Conservation (phyloP, 2,888 invertebrate species). For the Kryphioiulus occultus region DNA sequence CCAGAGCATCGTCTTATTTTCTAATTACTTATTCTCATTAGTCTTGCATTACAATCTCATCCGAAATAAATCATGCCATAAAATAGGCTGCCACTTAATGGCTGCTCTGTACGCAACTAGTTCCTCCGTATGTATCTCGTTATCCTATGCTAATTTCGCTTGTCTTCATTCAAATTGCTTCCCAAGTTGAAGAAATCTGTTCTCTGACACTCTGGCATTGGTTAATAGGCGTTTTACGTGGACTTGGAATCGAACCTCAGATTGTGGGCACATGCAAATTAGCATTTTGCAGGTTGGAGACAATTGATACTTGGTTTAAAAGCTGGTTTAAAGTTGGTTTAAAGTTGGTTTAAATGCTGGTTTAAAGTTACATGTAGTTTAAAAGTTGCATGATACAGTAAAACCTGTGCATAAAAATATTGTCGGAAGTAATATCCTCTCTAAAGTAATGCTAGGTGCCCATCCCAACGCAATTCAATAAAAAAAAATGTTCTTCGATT, state of each 20-base stretch:
- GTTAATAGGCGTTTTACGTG: not conserved
- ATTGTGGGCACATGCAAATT: not conserved
- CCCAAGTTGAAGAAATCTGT: not conserved
- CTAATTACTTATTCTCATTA: not conserved
- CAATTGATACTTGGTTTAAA: not conserved
- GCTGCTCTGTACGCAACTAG: not conserved
- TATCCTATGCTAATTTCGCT: not conserved
- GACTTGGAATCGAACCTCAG: not conserved
- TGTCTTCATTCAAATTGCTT: not conserved
- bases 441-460: too few relatives aligned
- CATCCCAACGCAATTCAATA: too few relatives aligned
- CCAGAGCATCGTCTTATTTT: slow-evolving; percentile 5
- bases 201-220: slow-evolving; percentile 5
- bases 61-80: slow-evolving; percentile 5
- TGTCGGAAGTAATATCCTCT: too few relatives aligned
- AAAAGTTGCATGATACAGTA: too few relatives aligned
- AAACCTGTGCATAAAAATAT: too few relatives aligned
- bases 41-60: slow-evolving; percentile 5
- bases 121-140: not conserved
- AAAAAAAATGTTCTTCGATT: too few relatives aligned
- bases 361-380: too few relatives aligned
- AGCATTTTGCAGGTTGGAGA: not conserved
- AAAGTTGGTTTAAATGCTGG: too few relatives aligned
- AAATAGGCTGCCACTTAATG: not conserved
- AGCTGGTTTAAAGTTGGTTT: too few relatives aligned